Evolutionary conservation across 2,113 vertebrate species (phyloP).

Genomic region (Lasiurus cinereus): DNA sequence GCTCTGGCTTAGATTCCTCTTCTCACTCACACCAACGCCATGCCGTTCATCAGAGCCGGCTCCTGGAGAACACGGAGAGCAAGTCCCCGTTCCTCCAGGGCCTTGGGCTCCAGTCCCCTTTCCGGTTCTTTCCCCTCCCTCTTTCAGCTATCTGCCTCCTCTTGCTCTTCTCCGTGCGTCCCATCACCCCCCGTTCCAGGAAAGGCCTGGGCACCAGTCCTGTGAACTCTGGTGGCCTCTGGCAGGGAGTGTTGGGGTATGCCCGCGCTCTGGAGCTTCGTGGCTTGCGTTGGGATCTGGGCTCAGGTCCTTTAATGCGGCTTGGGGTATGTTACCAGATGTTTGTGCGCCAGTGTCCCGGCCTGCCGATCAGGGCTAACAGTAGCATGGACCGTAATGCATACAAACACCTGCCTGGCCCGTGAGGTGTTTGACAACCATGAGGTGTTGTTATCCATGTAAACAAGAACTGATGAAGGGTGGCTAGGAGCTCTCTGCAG

Average conservation of each 20-base stretch:
- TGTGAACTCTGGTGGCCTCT: background rate
- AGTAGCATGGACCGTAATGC: background rate
- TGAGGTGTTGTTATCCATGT: background rate
- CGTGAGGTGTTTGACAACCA: background rate
- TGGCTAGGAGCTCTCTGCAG: background rate
- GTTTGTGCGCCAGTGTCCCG: background rate
- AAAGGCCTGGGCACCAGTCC: background rate
- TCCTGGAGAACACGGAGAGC: background rate
- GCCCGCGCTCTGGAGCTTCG: background rate
- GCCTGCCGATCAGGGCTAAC: background rate
- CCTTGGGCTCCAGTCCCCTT: background rate
- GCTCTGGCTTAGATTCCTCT: background rate
- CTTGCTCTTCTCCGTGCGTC: background rate
- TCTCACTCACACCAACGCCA: background rate
- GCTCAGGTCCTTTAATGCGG: background rate
- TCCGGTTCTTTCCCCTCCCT: background rate
- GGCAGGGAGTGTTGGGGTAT: background rate
- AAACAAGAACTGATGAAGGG: background rate
- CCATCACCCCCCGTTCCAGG: background rate
- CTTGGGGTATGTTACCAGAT: background rate
- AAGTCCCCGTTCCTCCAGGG: background rate
- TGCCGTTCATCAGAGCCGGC: rapidly evolving
- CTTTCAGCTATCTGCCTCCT: background rate
- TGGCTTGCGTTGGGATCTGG: background rate
- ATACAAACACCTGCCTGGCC: background rate